Evolutionary conservation across 2,113 vertebrate species (phyloP), one percentile per base, ranked within the genome.

Genomic region (Parus major): DNA sequence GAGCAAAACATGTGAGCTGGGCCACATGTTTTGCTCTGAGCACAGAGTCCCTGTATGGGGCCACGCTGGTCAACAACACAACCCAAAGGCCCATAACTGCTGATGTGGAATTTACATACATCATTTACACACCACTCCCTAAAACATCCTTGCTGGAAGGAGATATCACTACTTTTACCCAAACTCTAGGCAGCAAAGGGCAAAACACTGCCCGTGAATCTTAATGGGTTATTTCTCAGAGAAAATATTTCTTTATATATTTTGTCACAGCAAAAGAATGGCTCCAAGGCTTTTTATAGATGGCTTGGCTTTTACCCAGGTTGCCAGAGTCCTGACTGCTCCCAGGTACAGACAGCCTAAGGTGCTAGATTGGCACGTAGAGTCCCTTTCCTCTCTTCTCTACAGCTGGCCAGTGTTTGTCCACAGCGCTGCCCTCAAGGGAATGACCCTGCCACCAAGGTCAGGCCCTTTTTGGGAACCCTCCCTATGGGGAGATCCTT

Each of bases 1-100:
- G 46, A 72, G 36, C 28, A 73, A 73, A 73, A 52, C n/a, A 29
- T 1, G 0, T 3, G 15, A 81, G 46, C 41, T 65, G n/a, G 50
- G 15, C 50, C 59, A 72, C n/a, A n/a, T n/a, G n/a, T n/a, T n/a
- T n/a, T n/a, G n/a, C n/a, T n/a, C n/a, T n/a, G 64, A 71, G 63
- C 41, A 60, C 0, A 0, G 42, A 2, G 25, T 11, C 63, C 1
- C 1, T 11, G 4, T 5, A 25, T 5, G 2, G 1, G 24, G 29
- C 21, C 55, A 22, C 0, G 0, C 0, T 33, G 46, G 41, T 21
- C 47, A 81, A 15, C 77, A 72, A 2, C 39, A 35, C 1, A 3
- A 33, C 29, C 41, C 61, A n/a, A 22, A 41, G 15, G 33, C 27
- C 44, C 11, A 3, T 13, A 47, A 55, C 6, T 21, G 41, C 68